These are phyloP conservation scores for Heteromormyrus szaboi DNA, from an alignment of 2,797 vertebrate genomes.

Conservation along the genomic window DNA sequence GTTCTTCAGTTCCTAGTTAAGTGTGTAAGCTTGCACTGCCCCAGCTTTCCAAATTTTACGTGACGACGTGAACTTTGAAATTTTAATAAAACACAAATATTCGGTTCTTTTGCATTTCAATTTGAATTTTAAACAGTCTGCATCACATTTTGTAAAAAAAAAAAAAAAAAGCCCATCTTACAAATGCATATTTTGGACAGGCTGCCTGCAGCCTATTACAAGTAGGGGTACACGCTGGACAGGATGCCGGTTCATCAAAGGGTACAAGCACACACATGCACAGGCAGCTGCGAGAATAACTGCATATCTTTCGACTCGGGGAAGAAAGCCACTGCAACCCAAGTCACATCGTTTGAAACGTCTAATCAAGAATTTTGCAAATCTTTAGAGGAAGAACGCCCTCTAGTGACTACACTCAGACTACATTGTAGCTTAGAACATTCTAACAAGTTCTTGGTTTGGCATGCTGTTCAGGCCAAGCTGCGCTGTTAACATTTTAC, in stretches of 20 bases:
- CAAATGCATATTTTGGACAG: background rate
- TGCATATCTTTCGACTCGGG: background rate
- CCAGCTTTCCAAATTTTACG: background rate
- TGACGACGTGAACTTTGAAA: background rate
- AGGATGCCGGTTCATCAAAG: background rate
- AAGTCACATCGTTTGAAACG: background rate
- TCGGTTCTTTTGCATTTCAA: background rate
- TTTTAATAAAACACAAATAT: background rate
- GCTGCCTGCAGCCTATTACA: background rate
- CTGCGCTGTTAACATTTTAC: background rate
- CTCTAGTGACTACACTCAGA: background rate
- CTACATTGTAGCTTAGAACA: background rate
- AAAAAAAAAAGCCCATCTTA: background rate
- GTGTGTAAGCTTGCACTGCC: background rate
- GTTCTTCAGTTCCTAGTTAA: background rate
- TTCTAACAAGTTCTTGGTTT: background rate
- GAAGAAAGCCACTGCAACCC: background rate
- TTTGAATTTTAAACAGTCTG: background rate
- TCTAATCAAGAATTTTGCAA: background rate
- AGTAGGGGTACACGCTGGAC: background rate
- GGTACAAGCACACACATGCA: background rate
- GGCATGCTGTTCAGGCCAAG: background rate
- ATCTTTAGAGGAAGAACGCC: background rate
- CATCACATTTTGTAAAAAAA: background rate
- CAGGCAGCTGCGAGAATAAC: background rate